Base-by-base conservation (phyloP, 2,113 vertebrate species). In the Micronisus gabar region DNA sequence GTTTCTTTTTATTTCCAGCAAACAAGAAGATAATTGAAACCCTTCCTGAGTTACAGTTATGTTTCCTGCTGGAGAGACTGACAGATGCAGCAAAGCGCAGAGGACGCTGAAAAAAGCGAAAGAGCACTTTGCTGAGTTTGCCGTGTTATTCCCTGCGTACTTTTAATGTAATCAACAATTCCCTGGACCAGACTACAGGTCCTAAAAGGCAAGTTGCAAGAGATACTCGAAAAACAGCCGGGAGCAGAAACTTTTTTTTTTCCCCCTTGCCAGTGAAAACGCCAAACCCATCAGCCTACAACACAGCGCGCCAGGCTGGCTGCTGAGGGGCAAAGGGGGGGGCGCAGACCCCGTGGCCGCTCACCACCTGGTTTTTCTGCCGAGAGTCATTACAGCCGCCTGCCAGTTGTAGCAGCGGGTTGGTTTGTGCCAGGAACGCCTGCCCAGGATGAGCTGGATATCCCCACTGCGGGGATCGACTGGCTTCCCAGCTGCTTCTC, bases 1-100 rank as follows among this genome's bases (percentile, higher is more conserved):
- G 93, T 89, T 95, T 96, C 93, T 90, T 94, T 95, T 88, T 93
- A 93, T 97, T 97, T 97, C 95, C 62, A 96, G 87, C 86, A 97
- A 97, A 95, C 83, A 96, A 97, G 93, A 97, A 97, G 73, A 93
- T 94, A 96, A 97, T 88, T 97, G 88, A 96, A 98, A 96, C 85
- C 93, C 88, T 97, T 96, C 89, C 93, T 83, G 67, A 90, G 78
- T 81, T 90, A 61, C 66, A 95, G 74, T 68, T 86, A 53, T 71
- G 47, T 70, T 95, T 98, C 82, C 90, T 96, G 78, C 86, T 86
- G 74, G 66, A 95, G 76, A 80, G 36, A 91, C 72, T 87, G 65
- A 81, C 19, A 85, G 43, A 59, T 47, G 32, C 80, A 67, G 34
- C 74, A 81, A 56, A 73, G 16, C 58, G 56, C 29, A 50, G 41